These are phyloP conservation scores for Lithobius niger DNA, from an alignment of 1,140 invertebrate genomes.

Conservation along the genomic window DNA sequence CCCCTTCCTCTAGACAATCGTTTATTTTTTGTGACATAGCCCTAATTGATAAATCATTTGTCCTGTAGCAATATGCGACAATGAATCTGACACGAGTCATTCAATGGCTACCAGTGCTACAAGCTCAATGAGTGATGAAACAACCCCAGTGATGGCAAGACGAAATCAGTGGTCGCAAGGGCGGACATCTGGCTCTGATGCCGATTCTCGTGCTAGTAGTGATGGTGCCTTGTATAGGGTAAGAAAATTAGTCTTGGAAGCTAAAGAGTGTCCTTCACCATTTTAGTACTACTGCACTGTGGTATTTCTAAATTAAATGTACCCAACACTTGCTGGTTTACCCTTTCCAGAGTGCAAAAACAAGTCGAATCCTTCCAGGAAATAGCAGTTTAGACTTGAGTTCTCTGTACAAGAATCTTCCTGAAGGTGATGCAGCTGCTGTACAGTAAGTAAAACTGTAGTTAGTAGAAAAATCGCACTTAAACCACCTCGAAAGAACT, in stretches of 20 bases:
- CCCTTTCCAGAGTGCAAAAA: neutral
- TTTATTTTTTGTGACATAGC: too few species aligned
- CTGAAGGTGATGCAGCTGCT: slow-evolving; percentile 15
- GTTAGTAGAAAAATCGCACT: too few species aligned
- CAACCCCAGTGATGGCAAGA: neutral
- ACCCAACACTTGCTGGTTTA: too few species aligned
- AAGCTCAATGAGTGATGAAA: neutral
- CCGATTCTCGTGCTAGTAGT: neutral
- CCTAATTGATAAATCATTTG: too few species aligned
- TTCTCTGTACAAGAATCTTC: slow-evolving; percentile 16
- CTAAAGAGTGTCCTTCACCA: too few species aligned
- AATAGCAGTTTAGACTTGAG: slow-evolving; percentile 10
- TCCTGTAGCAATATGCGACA: neutral
- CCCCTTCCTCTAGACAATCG: too few species aligned
- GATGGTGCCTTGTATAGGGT: neutral
- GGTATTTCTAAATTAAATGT: too few species aligned
- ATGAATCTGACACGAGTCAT: neutral
- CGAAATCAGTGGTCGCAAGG: neutral
- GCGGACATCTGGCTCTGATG: neutral
- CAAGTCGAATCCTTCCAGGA: neutral
- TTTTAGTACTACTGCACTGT: too few species aligned
- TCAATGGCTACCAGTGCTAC: neutral
- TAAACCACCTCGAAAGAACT: neutral
- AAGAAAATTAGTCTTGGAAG: too few species aligned
- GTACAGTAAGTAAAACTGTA: neutral